Evolutionary conservation across 2,797 vertebrate genomes (phyloP).

Genomic region (Sebastes nivosus): DNA sequence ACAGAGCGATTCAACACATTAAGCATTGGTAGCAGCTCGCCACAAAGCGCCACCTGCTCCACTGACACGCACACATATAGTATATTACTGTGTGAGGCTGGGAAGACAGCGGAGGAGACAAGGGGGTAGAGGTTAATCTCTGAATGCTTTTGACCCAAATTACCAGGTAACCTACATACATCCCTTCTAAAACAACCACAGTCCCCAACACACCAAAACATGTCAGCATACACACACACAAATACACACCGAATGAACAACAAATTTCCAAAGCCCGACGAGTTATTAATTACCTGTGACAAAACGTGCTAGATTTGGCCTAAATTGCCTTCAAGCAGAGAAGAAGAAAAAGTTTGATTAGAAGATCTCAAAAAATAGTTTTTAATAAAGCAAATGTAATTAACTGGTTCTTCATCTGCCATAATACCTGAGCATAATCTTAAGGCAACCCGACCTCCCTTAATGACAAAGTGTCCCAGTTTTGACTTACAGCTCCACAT

Average conservation of each 20-base stretch:
- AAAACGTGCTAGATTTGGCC: background rate
- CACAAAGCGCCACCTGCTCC: slow-evolving; percentile 34
- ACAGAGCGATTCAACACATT: slow-evolving; percentile 28
- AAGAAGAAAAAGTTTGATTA: slow-evolving; percentile 18
- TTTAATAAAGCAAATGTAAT: slow-evolving; percentile 52
- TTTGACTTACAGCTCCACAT: slow-evolving; percentile 26
- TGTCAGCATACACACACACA: too few relatives aligned
- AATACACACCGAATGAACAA: background rate
- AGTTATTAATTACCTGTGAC: slow-evolving; percentile 8
- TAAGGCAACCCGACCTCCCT: slow-evolving; percentile 19
- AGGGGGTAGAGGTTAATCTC: slow-evolving; percentile 70
- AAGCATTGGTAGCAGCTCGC: slow-evolving; percentile 12
- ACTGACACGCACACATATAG: background rate
- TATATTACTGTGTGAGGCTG: slow-evolving; percentile 1
- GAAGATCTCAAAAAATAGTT: slow-evolving; percentile 3
- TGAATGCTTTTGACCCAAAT: slow-evolving; percentile 80
- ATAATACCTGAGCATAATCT: background rate
- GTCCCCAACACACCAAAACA: background rate
- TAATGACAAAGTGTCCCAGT: slow-evolving; percentile 34
- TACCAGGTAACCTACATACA: slow-evolving; percentile 75
- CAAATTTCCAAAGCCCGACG: background rate
- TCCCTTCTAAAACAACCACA: slow-evolving; percentile 32
- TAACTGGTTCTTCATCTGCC: slow-evolving; percentile 28
- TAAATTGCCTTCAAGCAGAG: background rate
- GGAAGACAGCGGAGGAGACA: slow-evolving; percentile 33